Conservation (phyloP, 2,113 vertebrate species). For the Gnathonemus echidnorhynchus region DNA sequence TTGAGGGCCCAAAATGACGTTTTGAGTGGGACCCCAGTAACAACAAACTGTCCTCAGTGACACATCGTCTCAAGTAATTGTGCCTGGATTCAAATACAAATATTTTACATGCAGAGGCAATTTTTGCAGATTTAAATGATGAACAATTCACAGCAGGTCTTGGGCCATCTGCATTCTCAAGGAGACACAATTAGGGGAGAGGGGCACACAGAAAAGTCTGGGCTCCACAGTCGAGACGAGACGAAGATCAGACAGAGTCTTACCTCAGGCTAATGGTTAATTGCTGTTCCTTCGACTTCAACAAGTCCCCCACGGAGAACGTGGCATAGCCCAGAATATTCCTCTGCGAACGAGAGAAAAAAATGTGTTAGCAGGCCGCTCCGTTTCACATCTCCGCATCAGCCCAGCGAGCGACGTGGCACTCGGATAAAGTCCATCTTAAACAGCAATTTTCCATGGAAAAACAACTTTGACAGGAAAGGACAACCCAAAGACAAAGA, state of each 20-base stretch:
- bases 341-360: conserved; percentile 63
- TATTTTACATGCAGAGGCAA: not conserved
- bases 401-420: not conserved
- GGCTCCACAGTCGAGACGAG: not conserved
- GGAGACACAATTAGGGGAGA: not conserved
- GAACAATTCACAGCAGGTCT: not conserved
- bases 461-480: not conserved
- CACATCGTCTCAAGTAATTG: not conserved
- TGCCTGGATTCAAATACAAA: not conserved
- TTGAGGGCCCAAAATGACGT: not conserved
- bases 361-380: not conserved
- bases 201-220: not conserved
- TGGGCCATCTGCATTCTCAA: not conserved
- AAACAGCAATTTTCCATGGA: not conserved
- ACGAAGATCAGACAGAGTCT: conserved; percentile 32
- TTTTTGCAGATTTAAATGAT: not conserved
- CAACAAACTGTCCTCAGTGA: not conserved
- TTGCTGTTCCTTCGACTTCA: conserved; percentile 82
- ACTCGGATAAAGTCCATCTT: not conserved
- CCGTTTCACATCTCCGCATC: not conserved
- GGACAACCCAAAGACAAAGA: not conserved
- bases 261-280: conserved; percentile 84
- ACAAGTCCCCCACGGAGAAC: conserved; percentile 80
- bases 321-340: conserved; percentile 83
- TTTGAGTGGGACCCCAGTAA: too few relatives aligned